These are phyloP conservation scores for Ambastaia sidthimunki DNA, from an alignment of 2,797 vertebrate genomes.

Conservation along the genomic window DNA sequence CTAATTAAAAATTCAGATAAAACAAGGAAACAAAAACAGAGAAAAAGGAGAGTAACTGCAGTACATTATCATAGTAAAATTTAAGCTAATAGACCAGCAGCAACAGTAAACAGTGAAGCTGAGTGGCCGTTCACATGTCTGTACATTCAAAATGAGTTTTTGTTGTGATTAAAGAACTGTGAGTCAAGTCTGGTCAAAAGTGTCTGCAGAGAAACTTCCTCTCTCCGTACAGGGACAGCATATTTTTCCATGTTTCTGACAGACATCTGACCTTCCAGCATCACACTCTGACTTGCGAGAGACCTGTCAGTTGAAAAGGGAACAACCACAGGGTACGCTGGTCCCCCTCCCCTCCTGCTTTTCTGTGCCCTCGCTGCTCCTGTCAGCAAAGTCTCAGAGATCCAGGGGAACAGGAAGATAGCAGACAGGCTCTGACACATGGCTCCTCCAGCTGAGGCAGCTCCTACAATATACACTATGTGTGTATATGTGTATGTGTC, in stretches of 20 bases:
- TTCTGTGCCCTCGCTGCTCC: constrained; percentile 4
- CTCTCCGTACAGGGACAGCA: background rate
- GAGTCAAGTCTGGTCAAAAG: background rate
- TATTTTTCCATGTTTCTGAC: background rate
- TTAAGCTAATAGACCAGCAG: constrained; percentile 26
- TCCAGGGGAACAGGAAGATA: constrained; percentile 13
- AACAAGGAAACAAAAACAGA: no score
- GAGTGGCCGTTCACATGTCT: background rate
- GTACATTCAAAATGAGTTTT: background rate
- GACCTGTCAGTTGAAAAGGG: constrained; percentile 13
- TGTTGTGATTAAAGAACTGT: background rate
- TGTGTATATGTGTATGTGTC: constrained; percentile 5
- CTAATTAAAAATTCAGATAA: no score
- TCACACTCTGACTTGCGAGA: constrained; percentile 22
- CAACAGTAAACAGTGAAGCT: constrained; percentile 9
- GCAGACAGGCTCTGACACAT: constrained; percentile 30
- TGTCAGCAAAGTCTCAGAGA: constrained; percentile 7
- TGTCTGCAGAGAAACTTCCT: background rate
- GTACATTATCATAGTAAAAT: no score
- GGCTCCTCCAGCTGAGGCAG: background rate
- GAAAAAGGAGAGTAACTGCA: no score
- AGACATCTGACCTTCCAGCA: constrained; percentile 26
- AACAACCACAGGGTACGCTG: background rate
- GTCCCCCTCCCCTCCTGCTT: background rate
- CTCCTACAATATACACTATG: background rate